A percentile compares a stretch with the other conserved stretches of the same genome.
Evolutionary conservation across 2,113 vertebrate species (phyloP).

Genomic region (Bolborhynchus lineola): DNA sequence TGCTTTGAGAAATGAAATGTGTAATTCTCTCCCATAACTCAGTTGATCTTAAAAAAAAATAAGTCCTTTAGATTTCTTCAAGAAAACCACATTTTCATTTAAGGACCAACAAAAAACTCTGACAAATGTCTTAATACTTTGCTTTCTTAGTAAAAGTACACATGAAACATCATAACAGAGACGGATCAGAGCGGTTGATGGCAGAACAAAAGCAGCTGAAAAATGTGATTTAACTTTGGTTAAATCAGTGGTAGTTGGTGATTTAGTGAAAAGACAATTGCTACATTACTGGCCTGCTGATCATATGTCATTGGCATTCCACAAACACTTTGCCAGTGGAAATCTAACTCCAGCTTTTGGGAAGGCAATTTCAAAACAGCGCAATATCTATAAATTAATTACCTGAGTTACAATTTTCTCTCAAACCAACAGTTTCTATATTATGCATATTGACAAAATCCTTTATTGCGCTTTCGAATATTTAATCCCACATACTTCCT

Average conservation of each 20-base stretch:
- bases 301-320: neutral
- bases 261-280: conserved; percentile 7
- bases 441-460: neutral
- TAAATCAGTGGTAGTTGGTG: neutral
- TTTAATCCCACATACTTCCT: neutral
- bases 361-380: neutral
- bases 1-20: neutral
- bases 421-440: neutral
- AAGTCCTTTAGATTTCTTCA: neutral
- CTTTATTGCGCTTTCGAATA: neutral
- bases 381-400: neutral
- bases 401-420: neutral
- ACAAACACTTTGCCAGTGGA: neutral
- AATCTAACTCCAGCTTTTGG: conserved; percentile 21
- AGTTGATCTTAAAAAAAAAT: neutral
- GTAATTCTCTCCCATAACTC: neutral
- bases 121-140: conserved; percentile 23
- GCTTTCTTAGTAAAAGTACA: neutral
- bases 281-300: neutral
- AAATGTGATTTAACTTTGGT: neutral
- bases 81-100: conserved; percentile 2
- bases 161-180: neutral
- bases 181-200: neutral
- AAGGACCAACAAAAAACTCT: neutral
- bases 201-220: conserved; percentile 7